Evolutionary conservation across 2,113 vertebrate genomes (phyloP).

Genomic region (Tachycineta bicolor): DNA sequence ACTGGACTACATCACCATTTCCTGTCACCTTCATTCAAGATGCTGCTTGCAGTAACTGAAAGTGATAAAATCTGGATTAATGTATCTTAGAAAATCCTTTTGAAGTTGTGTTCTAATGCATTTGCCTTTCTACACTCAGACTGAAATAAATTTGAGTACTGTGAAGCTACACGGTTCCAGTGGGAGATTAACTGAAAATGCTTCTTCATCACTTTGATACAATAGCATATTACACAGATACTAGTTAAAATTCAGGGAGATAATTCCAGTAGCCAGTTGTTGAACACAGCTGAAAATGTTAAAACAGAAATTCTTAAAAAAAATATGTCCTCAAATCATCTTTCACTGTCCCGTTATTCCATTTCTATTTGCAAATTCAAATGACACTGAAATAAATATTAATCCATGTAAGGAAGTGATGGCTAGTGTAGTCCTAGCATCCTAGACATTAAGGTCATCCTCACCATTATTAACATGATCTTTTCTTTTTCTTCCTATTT

Average conservation of each 20-base stretch:
- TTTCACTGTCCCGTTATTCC: not conserved
- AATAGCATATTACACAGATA: not conserved
- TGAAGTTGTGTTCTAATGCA: not conserved
- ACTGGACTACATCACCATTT: not conserved
- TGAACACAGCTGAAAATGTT: not conserved
- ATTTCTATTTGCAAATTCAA: not conserved
- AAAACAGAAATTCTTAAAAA: not conserved
- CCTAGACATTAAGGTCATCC: not conserved
- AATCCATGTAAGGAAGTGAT: not conserved
- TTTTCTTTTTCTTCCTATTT: not conserved
- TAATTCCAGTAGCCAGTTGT: not conserved
- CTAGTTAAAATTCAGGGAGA: not conserved
- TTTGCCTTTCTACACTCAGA: not conserved
- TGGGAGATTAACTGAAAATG: not conserved
- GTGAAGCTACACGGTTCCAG: not conserved
- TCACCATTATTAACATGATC: not conserved
- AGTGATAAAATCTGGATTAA: not conserved
- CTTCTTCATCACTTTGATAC: not conserved
- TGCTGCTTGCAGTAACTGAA: not conserved
- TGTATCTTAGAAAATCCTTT: not conserved
- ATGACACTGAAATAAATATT: not conserved
- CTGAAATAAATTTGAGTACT: not conserved
- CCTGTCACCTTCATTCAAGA: not conserved
- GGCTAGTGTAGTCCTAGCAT: not conserved
- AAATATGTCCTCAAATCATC: not conserved